These are phyloP conservation scores for Corythaeola cristata DNA, from an alignment of 2,113 vertebrate species.

Conservation along the genomic window DNA sequence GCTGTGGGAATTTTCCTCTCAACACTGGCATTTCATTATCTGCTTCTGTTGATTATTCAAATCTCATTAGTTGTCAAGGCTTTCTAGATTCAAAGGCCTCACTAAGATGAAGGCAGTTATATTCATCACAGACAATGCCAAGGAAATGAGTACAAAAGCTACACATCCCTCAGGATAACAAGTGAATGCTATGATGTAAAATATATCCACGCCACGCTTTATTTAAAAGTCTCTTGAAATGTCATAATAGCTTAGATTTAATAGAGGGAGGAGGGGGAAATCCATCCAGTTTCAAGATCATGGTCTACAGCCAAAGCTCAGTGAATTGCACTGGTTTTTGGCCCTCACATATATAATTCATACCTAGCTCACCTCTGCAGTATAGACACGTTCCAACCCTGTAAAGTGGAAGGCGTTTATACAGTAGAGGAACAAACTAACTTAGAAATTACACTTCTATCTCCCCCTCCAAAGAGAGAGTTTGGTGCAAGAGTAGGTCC, in stretches of 20 bases:
- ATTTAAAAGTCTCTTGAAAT: neutral
- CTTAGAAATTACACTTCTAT: neutral
- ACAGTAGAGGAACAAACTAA: neutral
- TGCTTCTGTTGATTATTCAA: slow-evolving; percentile 60
- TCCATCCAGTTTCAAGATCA: neutral
- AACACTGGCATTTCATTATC: slow-evolving; percentile 21
- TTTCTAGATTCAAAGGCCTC: slow-evolving; percentile 44
- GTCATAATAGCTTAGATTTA: neutral
- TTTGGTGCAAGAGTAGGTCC: neutral
- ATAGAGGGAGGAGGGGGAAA: neutral
- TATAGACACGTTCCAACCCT: neutral
- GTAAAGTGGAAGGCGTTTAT: neutral
- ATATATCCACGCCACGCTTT: neutral
- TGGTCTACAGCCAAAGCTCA: neutral
- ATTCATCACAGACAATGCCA: neutral
- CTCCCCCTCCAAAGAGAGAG: neutral
- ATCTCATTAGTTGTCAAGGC: slow-evolving; percentile 42
- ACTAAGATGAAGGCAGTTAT: neutral
- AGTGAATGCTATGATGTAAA: neutral
- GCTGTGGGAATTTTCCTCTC: slow-evolving; percentile 54
- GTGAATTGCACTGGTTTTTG: neutral
- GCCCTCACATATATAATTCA: neutral
- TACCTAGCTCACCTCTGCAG: neutral
- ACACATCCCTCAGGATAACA: neutral
- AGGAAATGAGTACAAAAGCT: neutral